phyloP scores from a whole-genome alignment of 2,888 invertebrate genomes.

The Hipparchia sbordonii region DNA sequence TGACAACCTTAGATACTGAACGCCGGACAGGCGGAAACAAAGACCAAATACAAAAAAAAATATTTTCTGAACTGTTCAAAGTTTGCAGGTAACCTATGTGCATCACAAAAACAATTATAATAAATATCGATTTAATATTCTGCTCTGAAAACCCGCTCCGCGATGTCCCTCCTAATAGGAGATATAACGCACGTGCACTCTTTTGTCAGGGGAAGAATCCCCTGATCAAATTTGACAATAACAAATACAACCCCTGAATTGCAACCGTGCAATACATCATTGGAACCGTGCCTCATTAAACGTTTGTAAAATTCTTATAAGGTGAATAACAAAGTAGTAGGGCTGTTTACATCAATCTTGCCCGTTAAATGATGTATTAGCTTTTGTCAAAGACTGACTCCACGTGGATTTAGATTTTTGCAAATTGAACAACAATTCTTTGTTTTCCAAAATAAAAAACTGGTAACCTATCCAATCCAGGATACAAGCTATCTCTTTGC shows the following conservation, averaged over 20 bases:
- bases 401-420: too few species aligned
- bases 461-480: too few species aligned
- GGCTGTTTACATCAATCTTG: constrained; percentile 2
- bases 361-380: not conserved
- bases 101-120: not conserved
- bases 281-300: not conserved
- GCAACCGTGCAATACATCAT: not conserved
- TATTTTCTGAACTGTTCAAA: not conserved
- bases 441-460: too few species aligned
- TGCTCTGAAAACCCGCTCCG: not conserved
- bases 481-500: too few species aligned
- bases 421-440: too few species aligned
- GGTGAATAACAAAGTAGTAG: constrained; percentile 13
- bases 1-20: constrained; percentile 45
- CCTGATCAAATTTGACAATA: constrained; percentile 19
- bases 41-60: not conserved
- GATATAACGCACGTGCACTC: constrained; percentile 28
- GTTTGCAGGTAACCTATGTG: constrained; percentile 2
- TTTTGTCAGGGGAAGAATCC: constrained; percentile 23
- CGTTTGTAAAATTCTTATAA: constrained; percentile 20
- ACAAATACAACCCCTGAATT: constrained; percentile 19
- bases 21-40: constrained; percentile 19
- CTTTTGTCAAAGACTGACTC: not conserved
- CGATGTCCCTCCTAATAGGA: constrained; percentile 17
- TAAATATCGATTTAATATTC: not conserved